Base-by-base conservation (phyloP, 2,113 vertebrate species). In the Tenrec ecaudatus region DNA sequence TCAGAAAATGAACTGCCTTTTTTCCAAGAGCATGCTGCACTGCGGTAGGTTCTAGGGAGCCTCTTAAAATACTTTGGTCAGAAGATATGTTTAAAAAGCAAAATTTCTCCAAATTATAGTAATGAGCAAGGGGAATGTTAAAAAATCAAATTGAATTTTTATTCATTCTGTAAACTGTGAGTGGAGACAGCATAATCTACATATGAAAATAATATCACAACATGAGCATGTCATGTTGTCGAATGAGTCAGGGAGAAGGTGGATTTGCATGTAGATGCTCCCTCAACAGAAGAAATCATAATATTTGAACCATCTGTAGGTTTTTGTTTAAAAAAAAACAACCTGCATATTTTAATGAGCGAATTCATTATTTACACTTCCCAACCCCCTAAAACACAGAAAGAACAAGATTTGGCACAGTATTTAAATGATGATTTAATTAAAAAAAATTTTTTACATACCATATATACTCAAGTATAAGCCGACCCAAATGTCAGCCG, bases 1-100 rank as follows among this genome's bases (percentile, higher is more conserved):
- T 64, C n/a, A 89, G 27, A 71, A 95, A 90, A 91, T 82, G 58
- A 94, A 95, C 86, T 78, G 38, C 20, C 36, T 1, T 75, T 86
- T 93, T 91, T 79, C 95, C 90, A 89, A 94, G 36, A 80, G 76
- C 82, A 83, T 22, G 5, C 71, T 95, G 71, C 80, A 89, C 23
- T 96, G 79, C 80, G 78, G 77, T 90, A 83, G 36, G 22, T 92
- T 86, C 22, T 86, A 57, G 68, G 77, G 33, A 92, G 90, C 16
- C 3, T 86, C 25, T 89, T 86, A 82, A 69, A 71, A 29, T 81
- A 23, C 23, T 68, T 92, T 84, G 66, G 31, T 80, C 15, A n/a
- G 23, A 89, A 86, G 62, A 79, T 53, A 77, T 29, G 0, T 64
- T 71, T 69, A 20, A 36, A 85, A 47, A 23, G 12, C 38, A 38